Evolutionary conservation across 1,140 invertebrate species (phyloP).

Genomic region (Lucilia sericata): DNA sequence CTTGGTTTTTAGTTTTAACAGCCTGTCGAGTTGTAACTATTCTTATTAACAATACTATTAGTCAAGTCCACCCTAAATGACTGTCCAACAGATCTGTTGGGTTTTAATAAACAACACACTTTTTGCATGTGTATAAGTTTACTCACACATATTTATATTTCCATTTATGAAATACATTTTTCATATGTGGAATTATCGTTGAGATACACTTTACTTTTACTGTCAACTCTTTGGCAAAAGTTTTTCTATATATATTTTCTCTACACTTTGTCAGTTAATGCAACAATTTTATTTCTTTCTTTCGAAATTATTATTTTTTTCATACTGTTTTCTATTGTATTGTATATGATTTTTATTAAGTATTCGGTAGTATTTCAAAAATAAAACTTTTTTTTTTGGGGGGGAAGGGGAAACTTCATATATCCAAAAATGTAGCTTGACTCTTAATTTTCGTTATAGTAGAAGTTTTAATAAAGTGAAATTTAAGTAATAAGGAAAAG

Average conservation of each 20-base stretch:
- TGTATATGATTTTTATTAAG: not conserved
- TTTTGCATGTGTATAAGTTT: not conserved
- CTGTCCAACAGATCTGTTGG: too few species aligned
- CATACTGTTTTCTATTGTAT: too few species aligned
- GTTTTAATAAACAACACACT: not conserved
- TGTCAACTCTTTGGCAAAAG: not conserved
- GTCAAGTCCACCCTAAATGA: too few species aligned
- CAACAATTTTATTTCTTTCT: not conserved
- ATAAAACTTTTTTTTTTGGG: not conserved
- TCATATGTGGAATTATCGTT: not conserved
- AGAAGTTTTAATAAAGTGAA: too few species aligned
- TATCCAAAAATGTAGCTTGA: too few species aligned
- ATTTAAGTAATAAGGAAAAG: too few species aligned
- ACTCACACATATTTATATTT: not conserved
- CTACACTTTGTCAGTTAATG: not conserved
- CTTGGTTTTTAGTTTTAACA: too few species aligned
- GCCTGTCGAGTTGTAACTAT: too few species aligned
- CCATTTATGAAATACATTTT: conserved; percentile 26
- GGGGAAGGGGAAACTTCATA: not conserved
- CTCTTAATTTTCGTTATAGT: too few species aligned
- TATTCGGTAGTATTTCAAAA: not conserved
- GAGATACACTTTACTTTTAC: not conserved
- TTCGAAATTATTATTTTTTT: not conserved
- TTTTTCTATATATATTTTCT: not conserved
- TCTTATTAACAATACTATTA: too few species aligned